phyloP scores from a whole-genome alignment of 1,140 invertebrate species.

The Dendroctonus ponderosae region DNA sequence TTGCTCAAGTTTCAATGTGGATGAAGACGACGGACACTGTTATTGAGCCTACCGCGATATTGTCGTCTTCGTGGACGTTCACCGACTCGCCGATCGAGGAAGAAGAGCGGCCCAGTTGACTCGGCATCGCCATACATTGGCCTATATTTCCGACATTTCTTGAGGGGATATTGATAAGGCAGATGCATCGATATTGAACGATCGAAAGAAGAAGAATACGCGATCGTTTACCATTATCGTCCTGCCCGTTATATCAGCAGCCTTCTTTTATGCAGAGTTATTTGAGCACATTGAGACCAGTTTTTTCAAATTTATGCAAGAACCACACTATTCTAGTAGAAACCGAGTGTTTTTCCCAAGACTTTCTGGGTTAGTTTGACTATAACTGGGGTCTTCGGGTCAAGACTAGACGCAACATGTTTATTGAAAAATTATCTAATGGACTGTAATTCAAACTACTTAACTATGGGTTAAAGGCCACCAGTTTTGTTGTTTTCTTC shows the following conservation, averaged over 20 bases:
- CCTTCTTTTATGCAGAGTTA: constrained; percentile 1
- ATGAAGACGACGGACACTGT: constrained; percentile 9
- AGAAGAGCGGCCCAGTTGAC: constrained; percentile 14
- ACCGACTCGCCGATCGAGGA: constrained; percentile 15
- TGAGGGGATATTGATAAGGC: constrained; percentile 19
- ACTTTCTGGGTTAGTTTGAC: too few relatives aligned
- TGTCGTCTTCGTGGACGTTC: constrained; percentile 20
- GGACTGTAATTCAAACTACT: too few relatives aligned
- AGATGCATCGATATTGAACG: constrained; percentile 6
- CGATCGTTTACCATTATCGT: too few relatives aligned
- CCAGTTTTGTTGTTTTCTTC: too few relatives aligned
- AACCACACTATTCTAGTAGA: too few relatives aligned
- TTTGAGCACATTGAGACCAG: not conserved
- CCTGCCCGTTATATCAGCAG: constrained; percentile 6
- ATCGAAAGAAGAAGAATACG: not conserved
- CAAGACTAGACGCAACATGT: too few relatives aligned
- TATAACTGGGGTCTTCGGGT: too few relatives aligned
- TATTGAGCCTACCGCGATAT: constrained; percentile 15
- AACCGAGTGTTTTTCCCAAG: too few relatives aligned
- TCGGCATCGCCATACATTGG: constrained; percentile 16
- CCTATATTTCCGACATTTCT: constrained; percentile 27
- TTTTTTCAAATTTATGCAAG: too few relatives aligned
- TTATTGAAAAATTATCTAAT: too few relatives aligned
- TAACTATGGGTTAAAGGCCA: too few relatives aligned
- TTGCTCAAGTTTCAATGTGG: not conserved